Evolutionary conservation across 2,113 vertebrate genomes (phyloP), one percentile per base, ranked within the genome.

Genomic region (Cynoglossus semilaevis): DNA sequence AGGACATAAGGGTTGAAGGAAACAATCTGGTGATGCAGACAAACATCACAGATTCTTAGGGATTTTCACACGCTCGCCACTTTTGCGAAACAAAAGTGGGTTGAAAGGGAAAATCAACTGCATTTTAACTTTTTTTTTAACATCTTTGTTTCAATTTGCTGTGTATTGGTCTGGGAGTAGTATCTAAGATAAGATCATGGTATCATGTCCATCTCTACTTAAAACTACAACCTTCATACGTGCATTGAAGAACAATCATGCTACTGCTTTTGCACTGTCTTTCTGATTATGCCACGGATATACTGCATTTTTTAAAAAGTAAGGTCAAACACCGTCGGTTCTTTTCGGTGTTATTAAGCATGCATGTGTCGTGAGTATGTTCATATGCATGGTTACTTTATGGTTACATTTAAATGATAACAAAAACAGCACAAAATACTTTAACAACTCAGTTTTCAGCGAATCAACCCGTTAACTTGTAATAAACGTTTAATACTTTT

Each of bases 281-380:
- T 80, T 85, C 78, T 72, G 69, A 82, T 78, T 84, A 90, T 85
- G 88, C 89, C 91, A 91, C 90, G 89, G 87, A 87, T 82, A 68
- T 76, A 77, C 75, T 81, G 70, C 73, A 82, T 87, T 83, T 70
- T 76, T 76, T 68, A 74, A 70, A 63, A 59, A 55, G 40, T 77
- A 73, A 65, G n/a, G n/a, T n/a, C n/a, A n/a, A 72, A 70, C 15
- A 6, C 48, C 72, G 58, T 69, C 68, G 56, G 72, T 76, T 66
- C 35, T 56, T 52, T 70, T 70, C 67, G 51, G 64, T 67, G 72
- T 71, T 36, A 72, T 70, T 82, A 63, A 77, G 85, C 79, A 75
- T 87, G 88, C 76, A 67, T 80, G 77, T 58, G 63, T 76, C 68
- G 67, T 59, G 70, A 64, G 73, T 63, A 69, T 61, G 82, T 77